These are phyloP conservation scores for Drosophila parthenogenetica DNA, from an alignment of 2,888 invertebrate species.

Conservation along the genomic window DNA sequence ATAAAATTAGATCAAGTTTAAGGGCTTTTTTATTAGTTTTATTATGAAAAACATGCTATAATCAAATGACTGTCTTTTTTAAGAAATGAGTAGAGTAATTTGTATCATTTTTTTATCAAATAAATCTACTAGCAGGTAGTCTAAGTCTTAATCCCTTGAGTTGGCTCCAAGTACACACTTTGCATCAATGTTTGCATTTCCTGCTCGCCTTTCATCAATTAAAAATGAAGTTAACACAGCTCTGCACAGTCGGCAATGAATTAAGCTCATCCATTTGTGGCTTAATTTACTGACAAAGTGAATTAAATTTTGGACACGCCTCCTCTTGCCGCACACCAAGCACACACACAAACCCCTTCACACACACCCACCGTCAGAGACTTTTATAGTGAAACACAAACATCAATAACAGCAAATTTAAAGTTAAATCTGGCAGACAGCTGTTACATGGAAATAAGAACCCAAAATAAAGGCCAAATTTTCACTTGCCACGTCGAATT, in stretches of 20 bases:
- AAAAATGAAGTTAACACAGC: not conserved
- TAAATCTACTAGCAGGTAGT: not conserved
- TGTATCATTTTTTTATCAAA: not conserved
- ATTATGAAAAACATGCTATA: too few relatives aligned
- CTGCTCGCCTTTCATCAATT: not conserved
- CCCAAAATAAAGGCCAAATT: constrained; percentile 10
- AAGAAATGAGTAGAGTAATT: not conserved
- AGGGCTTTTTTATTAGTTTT: too few relatives aligned
- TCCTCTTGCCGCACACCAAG: not conserved
- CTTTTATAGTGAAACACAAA: constrained; percentile 5
- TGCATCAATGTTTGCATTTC: not conserved
- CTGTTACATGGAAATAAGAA: constrained; percentile 69
- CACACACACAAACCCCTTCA: not conserved
- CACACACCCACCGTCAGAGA: not conserved
- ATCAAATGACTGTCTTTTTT: too few relatives aligned
- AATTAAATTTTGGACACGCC: constrained; percentile 48
- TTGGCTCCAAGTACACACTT: not conserved
- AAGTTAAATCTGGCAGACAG: constrained; percentile 50
- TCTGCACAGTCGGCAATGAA: constrained; percentile 1
- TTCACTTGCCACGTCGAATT: constrained; percentile 29
- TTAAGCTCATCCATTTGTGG: constrained; percentile 24
- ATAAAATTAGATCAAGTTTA: not conserved
- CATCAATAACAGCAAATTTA: constrained; percentile 24
- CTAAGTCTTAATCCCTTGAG: not conserved
- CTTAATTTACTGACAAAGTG: constrained; percentile 59